Conservation (phyloP, 2,888 invertebrate genomes). For the Orthosia gothica region DNA sequence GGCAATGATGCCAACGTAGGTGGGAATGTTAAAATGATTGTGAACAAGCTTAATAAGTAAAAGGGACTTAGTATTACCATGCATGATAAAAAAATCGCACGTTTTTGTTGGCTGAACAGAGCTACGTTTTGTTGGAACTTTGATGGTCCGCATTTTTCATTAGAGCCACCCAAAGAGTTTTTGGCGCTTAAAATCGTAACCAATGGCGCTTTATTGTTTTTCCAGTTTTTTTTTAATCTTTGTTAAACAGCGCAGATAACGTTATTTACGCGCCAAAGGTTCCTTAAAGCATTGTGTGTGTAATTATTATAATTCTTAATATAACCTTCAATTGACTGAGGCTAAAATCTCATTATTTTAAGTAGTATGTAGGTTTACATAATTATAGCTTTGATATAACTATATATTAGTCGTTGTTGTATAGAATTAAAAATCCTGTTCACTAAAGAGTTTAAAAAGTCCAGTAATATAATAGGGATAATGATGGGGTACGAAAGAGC, state of each 20-base stretch:
- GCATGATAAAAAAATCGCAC: constrained; percentile 5
- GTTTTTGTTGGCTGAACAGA: neutral
- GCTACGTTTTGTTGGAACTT: neutral
- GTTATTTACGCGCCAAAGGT: neutral
- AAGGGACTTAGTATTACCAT: neutral
- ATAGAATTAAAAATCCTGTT: constrained; percentile 17
- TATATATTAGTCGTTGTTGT: neutral
- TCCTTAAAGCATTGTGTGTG: neutral
- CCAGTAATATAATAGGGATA: too few relatives aligned
- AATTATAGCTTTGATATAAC: constrained; percentile 5
- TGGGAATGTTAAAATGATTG: constrained; percentile 62
- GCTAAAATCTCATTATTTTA: constrained; percentile 9
- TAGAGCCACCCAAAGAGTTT: neutral
- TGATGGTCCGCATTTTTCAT: neutral
- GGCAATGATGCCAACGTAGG: constrained; percentile 25
- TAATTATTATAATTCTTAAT: neutral
- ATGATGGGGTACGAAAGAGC: too few relatives aligned
- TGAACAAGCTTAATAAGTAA: constrained; percentile 66
- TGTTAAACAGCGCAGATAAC: neutral
- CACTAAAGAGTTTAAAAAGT: neutral
- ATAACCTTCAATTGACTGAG: constrained; percentile 20
- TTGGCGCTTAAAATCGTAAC: neutral
- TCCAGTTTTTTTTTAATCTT: too few relatives aligned
- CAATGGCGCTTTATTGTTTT: neutral
- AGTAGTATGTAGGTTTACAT: neutral